Conservation (phyloP, 2,888 invertebrate species). For the Chrysolina americana region DNA sequence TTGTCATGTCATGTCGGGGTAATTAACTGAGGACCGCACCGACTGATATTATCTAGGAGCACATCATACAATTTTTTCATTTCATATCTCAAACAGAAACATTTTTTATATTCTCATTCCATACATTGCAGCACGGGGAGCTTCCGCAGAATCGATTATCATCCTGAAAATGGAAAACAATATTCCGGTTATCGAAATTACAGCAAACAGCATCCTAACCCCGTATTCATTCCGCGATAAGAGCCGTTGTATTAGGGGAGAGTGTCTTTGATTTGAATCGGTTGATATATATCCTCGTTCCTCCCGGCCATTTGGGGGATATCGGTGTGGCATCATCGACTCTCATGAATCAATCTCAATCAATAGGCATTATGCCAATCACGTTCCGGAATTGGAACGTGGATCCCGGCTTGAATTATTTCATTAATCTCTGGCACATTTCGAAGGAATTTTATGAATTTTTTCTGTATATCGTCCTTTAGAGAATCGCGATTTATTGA, state of each 20-base stretch:
- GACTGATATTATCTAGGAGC: neutral
- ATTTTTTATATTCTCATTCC: neutral
- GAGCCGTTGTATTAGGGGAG: slow-evolving; percentile 2
- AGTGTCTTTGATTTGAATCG: slow-evolving; percentile 21
- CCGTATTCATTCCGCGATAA: slow-evolving; percentile 14
- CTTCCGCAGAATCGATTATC: neutral
- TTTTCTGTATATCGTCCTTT: slow-evolving; percentile 9
- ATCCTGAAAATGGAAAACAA: slow-evolving; percentile 27
- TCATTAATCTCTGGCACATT: slow-evolving; percentile 52
- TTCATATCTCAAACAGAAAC: neutral
- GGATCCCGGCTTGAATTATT: slow-evolving; percentile 46
- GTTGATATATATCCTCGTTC: slow-evolving; percentile 19
- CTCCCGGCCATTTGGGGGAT: slow-evolving; percentile 36
- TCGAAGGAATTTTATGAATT: slow-evolving; percentile 47
- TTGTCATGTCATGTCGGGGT: too few species aligned
- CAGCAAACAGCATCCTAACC: slow-evolving; percentile 31
- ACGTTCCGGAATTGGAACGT: slow-evolving; percentile 52
- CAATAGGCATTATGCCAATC: slow-evolving; percentile 56
- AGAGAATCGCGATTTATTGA: neutral
- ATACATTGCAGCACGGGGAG: neutral
- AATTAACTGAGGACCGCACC: too few species aligned
- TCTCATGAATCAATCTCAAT: slow-evolving; percentile 57
- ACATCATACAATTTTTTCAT: neutral
- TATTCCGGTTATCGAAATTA: slow-evolving; percentile 34
- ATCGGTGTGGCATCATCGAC: slow-evolving; percentile 51